Evolutionary conservation across 1,140 invertebrate genomes (phyloP).

Genomic region (Capitella teleta): DNA sequence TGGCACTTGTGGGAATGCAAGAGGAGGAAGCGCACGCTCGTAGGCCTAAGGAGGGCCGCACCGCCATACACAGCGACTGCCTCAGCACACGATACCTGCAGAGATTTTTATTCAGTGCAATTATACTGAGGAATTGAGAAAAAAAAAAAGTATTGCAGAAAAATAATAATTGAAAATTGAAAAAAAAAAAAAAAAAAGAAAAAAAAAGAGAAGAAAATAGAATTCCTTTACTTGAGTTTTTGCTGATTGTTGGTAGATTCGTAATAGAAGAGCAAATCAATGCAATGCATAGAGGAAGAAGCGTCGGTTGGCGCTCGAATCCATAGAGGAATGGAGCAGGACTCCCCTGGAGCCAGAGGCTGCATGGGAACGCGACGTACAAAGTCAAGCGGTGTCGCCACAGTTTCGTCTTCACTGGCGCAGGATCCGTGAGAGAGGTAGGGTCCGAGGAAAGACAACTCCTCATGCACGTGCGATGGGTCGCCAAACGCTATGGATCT

Average conservation of each 20-base stretch:
- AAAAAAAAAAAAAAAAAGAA: not conserved
- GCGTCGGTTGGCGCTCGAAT: conserved; percentile 55
- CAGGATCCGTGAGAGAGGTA: too few species aligned
- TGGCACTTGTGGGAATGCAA: too few species aligned
- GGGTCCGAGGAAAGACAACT: not conserved
- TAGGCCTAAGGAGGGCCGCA: too few species aligned
- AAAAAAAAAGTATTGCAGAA: too few species aligned
- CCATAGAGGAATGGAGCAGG: conserved; percentile 52
- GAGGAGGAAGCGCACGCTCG: too few species aligned
- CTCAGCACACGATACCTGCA: too few species aligned
- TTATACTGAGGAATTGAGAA: too few species aligned
- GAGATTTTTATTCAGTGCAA: too few species aligned
- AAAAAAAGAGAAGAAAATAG: not conserved
- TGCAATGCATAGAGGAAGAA: conserved; percentile 50
- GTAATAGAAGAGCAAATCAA: conserved; percentile 64
- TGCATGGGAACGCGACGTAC: not conserved
- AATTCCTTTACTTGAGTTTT: conserved; percentile 1
- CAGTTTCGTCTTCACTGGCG: too few species aligned
- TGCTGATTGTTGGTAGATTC: conserved; percentile 16
- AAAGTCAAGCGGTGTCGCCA: not conserved
- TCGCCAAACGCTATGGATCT: conserved; percentile 52
- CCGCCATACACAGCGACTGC: too few species aligned
- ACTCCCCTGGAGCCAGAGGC: conserved; percentile 47
- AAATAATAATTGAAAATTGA: too few species aligned
- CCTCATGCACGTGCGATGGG: conserved; percentile 5